phyloP scores from a whole-genome alignment of 2,888 invertebrate genomes.

The Hypselothyrea guttata region DNA sequence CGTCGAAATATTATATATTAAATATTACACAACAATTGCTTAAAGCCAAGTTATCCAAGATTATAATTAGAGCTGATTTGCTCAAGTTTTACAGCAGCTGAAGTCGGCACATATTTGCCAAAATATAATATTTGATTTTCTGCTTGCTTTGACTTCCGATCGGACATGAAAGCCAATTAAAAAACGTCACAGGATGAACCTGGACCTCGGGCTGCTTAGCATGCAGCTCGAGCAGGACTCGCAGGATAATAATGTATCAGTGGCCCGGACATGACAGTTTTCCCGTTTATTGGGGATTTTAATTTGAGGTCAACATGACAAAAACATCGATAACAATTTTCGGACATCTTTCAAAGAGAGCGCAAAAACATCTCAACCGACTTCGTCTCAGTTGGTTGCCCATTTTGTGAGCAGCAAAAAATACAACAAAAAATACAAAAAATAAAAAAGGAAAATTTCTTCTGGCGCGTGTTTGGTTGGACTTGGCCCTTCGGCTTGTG shows the following conservation, averaged over 20 bases:
- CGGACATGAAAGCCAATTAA: slow-evolving; percentile 63
- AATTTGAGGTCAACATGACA: slow-evolving; percentile 75
- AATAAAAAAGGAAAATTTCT: slow-evolving; percentile 34
- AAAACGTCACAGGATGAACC: slow-evolving; percentile 55
- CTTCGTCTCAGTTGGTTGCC: slow-evolving; percentile 50
- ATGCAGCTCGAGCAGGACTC: slow-evolving; percentile 33
- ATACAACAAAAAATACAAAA: neutral
- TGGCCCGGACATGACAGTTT: slow-evolving; percentile 64
- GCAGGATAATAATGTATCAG: slow-evolving; percentile 67
- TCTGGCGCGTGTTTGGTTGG: slow-evolving; percentile 50
- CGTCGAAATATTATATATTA: neutral
- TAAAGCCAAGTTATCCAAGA: neutral
- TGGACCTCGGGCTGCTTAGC: slow-evolving; percentile 51
- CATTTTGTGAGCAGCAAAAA: slow-evolving; percentile 33
- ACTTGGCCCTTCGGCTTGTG: slow-evolving; percentile 3
- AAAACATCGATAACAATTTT: slow-evolving; percentile 78
- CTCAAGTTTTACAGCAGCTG: too few species aligned
- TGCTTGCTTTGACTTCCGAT: slow-evolving; percentile 51
- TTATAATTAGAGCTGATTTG: neutral
- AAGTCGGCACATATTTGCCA: slow-evolving; percentile 2
- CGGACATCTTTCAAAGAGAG: slow-evolving; percentile 50
- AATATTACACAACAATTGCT: neutral
- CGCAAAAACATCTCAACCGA: slow-evolving; percentile 17
- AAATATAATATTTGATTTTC: slow-evolving; percentile 51
- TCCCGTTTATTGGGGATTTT: slow-evolving; percentile 67